Evolutionary conservation across 2,888 invertebrate genomes (phyloP), one percentile per base, ranked within the genome.

Genomic region (Drosophila helvetica): DNA sequence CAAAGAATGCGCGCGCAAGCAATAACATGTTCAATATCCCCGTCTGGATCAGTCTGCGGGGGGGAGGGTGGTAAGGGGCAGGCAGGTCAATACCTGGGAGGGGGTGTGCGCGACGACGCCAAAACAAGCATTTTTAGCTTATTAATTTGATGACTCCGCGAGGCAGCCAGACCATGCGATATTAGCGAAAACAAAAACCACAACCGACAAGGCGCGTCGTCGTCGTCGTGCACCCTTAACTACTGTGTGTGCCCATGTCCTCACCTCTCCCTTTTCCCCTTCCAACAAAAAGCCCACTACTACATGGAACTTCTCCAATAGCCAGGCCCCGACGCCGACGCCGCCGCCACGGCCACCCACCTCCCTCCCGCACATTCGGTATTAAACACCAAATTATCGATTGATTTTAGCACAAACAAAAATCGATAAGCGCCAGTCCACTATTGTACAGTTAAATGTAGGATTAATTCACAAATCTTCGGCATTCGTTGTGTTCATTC

Each of bases 371-470:
- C 52, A 47, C 57, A 67, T 61, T 62, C 62, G 75, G 83, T 79
- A 78, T 89, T 87, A 89, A 89, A 89, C 89, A 88, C 90, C 89
- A 88, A 87, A 89, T 88, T 90, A 89, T 89, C 88, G 90, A 89
- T 89, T 90, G 89, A 89, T 89, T 89, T 86, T 73, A 75, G 78
- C 69, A 77, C 73, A 77, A 82, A 86, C 77, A 77, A 80, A 87
- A 85, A 84, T 86, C 84, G 60, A 88, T 86, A 85, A 71, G 57
- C 86, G 59, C 61, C 78, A 68, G 77, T 50, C 57, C 74, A 75
- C 64, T 71, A 79, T 77, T 78, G 71, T 79, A 85, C 67, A 64
- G 63, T 76, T 69, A 42, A 33, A 50, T 65, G 56, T 42, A 72
- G 48, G 48, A 50, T 43, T 45, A 10, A 25, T 47, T 47, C 18